phyloP scores from a whole-genome alignment of 2,797 vertebrate genomes.

The Pyrocephalus nanus region DNA sequence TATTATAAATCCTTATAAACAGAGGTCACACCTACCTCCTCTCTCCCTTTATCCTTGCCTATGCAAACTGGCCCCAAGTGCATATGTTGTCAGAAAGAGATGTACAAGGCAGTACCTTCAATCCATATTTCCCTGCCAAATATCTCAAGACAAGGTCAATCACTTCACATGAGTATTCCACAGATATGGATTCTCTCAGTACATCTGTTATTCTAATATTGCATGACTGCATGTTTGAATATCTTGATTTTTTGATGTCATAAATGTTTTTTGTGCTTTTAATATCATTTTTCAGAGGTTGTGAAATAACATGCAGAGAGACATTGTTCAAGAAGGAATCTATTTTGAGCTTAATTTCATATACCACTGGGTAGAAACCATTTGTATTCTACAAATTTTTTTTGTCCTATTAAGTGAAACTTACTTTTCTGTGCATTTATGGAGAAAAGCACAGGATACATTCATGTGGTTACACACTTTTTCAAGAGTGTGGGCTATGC shows the following conservation, averaged over 20 bases:
- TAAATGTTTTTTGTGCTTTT: not conserved
- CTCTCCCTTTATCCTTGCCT: not conserved
- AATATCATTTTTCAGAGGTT: not conserved
- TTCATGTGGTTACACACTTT: not conserved
- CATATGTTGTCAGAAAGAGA: not conserved
- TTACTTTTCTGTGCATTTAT: not conserved
- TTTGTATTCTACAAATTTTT: not conserved
- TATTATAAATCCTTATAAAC: not conserved
- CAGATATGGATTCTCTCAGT: not conserved
- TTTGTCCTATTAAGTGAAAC: not conserved
- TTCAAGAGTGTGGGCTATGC: not conserved
- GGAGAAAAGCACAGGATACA: not conserved
- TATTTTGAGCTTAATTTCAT: not conserved
- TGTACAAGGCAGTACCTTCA: not conserved
- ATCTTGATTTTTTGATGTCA: not conserved
- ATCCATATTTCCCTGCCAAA: not conserved
- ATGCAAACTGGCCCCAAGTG: not conserved
- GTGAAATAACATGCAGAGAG: not conserved
- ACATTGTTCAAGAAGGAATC: not conserved
- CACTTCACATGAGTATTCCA: not conserved
- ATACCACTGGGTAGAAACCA: not conserved
- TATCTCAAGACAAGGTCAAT: not conserved
- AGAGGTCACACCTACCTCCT: not conserved
- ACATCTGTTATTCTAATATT: not conserved
- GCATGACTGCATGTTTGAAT: not conserved